phyloP scores from a whole-genome alignment of 2,113 vertebrate species.

The Pardalotus punctatus region DNA sequence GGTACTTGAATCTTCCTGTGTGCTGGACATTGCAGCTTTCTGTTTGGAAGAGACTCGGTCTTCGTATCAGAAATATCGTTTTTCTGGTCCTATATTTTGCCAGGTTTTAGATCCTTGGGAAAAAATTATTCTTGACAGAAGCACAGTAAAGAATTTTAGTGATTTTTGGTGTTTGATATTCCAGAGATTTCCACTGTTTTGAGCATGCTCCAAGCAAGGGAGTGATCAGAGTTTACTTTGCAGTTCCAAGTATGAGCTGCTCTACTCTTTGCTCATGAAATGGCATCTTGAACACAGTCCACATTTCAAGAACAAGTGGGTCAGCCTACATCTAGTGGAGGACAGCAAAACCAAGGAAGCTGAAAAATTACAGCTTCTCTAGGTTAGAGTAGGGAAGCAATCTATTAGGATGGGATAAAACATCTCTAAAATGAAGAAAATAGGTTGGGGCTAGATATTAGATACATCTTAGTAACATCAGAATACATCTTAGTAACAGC shows the following conservation, averaged over 20 bases:
- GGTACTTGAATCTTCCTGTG: not conserved
- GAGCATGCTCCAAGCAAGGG: not conserved
- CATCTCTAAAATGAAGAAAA: not conserved
- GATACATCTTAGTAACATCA: not conserved
- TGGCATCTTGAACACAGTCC: not conserved
- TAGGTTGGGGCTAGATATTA: not conserved
- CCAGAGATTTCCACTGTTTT: not conserved
- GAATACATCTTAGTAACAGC: not conserved
- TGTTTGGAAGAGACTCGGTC: not conserved
- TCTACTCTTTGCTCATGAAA: not conserved
- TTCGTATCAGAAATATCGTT: not conserved
- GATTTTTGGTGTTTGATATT: not conserved
- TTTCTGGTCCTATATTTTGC: not conserved
- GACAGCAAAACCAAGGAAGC: not conserved
- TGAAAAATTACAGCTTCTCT: not conserved
- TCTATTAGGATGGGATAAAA: not conserved
- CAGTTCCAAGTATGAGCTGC: not conserved
- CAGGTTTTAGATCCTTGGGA: not conserved
- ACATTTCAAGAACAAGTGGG: not conserved
- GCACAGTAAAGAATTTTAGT: not conserved
- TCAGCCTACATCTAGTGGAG: not conserved
- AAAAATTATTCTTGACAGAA: not conserved
- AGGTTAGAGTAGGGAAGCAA: not conserved
- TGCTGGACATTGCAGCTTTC: not conserved
- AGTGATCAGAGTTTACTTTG: not conserved